Percentiles rank a stretch among this genome's conserved stretches.
Evolutionary conservation across 2,888 invertebrate genomes (phyloP).

Genomic region (Rhyacophila evoluta): DNA sequence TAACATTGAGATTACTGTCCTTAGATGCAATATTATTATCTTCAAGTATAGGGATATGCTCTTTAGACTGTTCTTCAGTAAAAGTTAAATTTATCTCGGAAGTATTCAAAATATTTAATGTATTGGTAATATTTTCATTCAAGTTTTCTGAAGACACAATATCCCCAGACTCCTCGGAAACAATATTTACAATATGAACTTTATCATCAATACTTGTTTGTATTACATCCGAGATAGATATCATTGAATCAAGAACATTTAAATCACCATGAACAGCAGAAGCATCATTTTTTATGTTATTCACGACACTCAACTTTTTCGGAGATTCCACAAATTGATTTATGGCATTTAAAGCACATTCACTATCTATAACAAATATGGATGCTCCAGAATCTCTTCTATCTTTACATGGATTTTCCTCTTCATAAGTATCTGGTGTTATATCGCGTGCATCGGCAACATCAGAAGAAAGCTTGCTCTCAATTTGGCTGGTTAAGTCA

Average conservation of each 20-base stretch:
- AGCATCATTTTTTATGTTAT: not conserved
- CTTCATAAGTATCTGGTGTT: not conserved
- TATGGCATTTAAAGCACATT: not conserved
- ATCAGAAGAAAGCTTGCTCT: not conserved
- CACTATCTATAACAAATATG: slow-evolving; percentile 40
- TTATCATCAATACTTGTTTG: not conserved
- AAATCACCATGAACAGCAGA: not conserved
- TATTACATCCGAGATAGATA: not conserved
- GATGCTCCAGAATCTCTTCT: slow-evolving; percentile 43
- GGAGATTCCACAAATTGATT: not conserved
- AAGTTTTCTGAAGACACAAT: not conserved
- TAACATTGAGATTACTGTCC: not conserved
- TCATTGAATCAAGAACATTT: not conserved
- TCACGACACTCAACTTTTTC: not conserved
- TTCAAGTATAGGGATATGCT: not conserved
- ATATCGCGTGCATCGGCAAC: not conserved
- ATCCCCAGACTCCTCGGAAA: not conserved
- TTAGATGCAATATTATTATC: not conserved
- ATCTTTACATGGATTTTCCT: not conserved
- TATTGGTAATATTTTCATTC: not conserved
- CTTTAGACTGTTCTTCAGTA: not conserved
- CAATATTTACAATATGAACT: not conserved
- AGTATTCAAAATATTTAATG: not conserved
- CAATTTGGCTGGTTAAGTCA: too few relatives aligned
- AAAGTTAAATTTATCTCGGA: not conserved